A percentile compares a stretch with the other conserved stretches of the same genome.
phyloP scores from a whole-genome alignment of 1,140 invertebrate species.

The Penaeus indicus region DNA sequence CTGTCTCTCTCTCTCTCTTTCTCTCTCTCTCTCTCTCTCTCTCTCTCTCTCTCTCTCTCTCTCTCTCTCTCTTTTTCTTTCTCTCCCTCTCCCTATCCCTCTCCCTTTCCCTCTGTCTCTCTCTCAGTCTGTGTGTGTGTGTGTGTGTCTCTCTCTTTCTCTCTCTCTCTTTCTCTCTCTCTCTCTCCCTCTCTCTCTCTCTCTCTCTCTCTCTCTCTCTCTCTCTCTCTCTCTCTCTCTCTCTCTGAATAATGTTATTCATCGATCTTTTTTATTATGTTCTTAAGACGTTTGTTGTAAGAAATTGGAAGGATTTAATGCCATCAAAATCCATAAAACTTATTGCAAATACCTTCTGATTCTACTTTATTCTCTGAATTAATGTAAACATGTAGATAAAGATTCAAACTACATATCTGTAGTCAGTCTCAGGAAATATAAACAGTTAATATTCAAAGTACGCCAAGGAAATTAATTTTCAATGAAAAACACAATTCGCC shows the following conservation, averaged over 20 bases:
- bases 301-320: too few species aligned
- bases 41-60: not conserved
- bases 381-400: too few species aligned
- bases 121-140: not conserved
- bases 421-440: too few species aligned
- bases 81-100: not conserved
- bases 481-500: too few species aligned
- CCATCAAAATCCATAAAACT: too few species aligned
- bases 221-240: constrained; percentile 8
- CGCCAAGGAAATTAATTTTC: too few species aligned
- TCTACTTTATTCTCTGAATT: too few species aligned
- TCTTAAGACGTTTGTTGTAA: too few species aligned
- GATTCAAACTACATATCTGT: too few species aligned
- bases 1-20: not conserved
- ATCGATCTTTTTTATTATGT: not conserved
- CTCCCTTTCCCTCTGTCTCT: not conserved
- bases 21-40: not conserved
- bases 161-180: constrained; percentile 29
- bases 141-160: constrained; percentile 1
- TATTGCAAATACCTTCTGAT: too few species aligned
- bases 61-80: not conserved
- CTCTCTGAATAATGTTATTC: not conserved
- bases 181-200: constrained; percentile 35
- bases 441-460: too few species aligned
- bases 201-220: constrained; percentile 27